phyloP scores from a whole-genome alignment of 2,797 vertebrate genomes.

The Leucoraja ocellata region DNA sequence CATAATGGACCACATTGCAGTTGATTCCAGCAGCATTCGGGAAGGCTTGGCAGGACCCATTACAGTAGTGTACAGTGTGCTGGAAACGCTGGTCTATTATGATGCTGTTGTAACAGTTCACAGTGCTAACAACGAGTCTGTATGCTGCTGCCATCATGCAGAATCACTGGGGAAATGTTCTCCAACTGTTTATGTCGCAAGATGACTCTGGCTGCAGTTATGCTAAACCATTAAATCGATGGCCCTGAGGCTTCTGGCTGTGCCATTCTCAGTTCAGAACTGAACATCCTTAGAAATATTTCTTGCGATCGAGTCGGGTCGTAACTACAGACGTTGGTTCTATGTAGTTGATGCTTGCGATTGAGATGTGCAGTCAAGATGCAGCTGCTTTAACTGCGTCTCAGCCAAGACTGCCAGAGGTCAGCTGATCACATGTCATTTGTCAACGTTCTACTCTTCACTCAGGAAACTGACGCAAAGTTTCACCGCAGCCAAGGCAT shows the following conservation, averaged over 20 bases:
- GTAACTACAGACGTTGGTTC: conserved; percentile 43
- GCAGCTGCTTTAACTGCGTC: conserved; percentile 48
- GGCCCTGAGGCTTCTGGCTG: neutral
- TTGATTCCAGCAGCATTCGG: conserved; percentile 68
- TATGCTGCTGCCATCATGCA: conserved; percentile 87
- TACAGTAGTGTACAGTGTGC: conserved; percentile 88
- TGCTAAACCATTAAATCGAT: conserved; percentile 41
- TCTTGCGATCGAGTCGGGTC: conserved; percentile 38
- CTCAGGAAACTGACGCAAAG: conserved; percentile 43
- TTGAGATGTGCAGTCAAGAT: conserved; percentile 46
- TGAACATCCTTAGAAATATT: conserved; percentile 31
- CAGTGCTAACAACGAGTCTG: conserved; percentile 86
- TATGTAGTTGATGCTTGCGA: conserved; percentile 43
- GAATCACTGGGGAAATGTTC: neutral
- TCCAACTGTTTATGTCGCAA: conserved; percentile 25
- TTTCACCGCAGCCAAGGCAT: conserved; percentile 47
- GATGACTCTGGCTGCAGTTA: conserved; percentile 39
- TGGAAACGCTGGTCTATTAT: conserved; percentile 82
- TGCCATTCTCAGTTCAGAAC: conserved; percentile 43
- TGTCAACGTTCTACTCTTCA: neutral
- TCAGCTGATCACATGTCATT: conserved; percentile 39
- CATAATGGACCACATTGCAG: conserved; percentile 81
- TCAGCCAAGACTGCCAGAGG: conserved; percentile 45
- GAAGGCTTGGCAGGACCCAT: conserved; percentile 79
- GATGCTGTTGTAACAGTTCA: conserved; percentile 92